These are phyloP conservation scores for Struthio camelus DNA, from an alignment of 2,113 vertebrate species.

Conservation along the genomic window DNA sequence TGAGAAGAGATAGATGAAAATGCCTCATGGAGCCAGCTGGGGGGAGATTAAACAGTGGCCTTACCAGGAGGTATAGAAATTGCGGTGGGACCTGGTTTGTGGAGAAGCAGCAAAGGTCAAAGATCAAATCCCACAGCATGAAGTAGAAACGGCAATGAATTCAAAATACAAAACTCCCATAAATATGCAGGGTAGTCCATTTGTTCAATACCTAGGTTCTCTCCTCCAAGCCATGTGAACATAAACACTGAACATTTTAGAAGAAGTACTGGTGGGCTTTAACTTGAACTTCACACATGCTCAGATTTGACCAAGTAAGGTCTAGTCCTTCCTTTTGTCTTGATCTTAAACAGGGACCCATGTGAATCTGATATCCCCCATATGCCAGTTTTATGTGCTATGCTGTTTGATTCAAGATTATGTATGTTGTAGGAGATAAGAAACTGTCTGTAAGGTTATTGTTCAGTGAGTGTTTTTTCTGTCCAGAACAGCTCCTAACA, in stretches of 20 bases:
- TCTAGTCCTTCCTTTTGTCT: not conserved
- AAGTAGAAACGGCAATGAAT: not conserved
- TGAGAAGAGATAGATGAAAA: not conserved
- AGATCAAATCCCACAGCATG: not conserved
- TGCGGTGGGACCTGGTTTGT: not conserved
- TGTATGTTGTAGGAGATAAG: not conserved
- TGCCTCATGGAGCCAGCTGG: not conserved
- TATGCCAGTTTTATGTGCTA: not conserved
- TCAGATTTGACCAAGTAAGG: not conserved
- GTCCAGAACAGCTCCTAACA: not conserved
- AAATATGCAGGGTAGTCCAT: not conserved
- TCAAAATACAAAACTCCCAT: not conserved
- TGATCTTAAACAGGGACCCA: not conserved
- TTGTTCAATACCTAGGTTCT: not conserved
- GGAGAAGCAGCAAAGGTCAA: not conserved
- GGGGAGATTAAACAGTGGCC: not conserved
- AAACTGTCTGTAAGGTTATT: not conserved
- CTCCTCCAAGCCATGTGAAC: not conserved
- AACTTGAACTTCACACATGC: not conserved
- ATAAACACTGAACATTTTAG: not conserved
- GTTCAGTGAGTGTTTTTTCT: not conserved
- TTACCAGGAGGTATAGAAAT: not conserved
- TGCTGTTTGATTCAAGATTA: not conserved
- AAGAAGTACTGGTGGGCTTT: not conserved
- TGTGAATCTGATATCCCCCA: not conserved